Evolutionary conservation across 2,113 vertebrate species (phyloP).

Genomic region (Mionectes macconnelli): DNA sequence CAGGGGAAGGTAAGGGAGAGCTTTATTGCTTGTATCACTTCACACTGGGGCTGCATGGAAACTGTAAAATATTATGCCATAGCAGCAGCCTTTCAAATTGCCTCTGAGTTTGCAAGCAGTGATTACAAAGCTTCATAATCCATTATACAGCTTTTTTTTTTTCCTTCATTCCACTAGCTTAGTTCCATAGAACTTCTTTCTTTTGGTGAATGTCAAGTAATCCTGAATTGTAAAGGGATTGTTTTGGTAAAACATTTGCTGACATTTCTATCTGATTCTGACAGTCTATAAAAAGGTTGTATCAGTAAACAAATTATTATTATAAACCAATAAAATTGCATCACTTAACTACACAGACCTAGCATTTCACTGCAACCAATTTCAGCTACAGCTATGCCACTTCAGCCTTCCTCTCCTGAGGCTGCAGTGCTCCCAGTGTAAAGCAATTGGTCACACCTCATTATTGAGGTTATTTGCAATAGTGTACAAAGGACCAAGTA

Average conservation of each 20-base stretch:
- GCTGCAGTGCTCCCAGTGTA: neutral
- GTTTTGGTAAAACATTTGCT: neutral
- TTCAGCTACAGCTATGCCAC: neutral
- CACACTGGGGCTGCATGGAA: neutral
- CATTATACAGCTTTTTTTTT: neutral
- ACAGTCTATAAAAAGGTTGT: neutral
- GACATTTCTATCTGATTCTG: neutral
- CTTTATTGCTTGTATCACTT: slow-evolving; percentile 49
- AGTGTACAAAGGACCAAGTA: neutral
- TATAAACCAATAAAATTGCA: neutral
- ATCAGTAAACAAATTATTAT: neutral
- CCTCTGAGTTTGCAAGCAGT: neutral
- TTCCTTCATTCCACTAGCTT: neutral
- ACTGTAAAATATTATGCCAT: slow-evolving; percentile 36
- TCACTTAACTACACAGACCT: neutral
- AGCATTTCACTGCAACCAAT: neutral
- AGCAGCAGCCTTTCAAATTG: neutral
- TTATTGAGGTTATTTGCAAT: neutral
- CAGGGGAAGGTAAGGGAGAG: slow-evolving; percentile 24
- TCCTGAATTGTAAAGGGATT: neutral
- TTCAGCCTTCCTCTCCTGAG: neutral
- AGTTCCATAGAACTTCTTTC: neutral
- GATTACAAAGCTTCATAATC: neutral
- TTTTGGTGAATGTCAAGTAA: neutral
- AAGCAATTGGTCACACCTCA: slow-evolving; percentile 27